Conservation (phyloP, 2,113 vertebrate species). For the Burhinus oedicnemus region DNA sequence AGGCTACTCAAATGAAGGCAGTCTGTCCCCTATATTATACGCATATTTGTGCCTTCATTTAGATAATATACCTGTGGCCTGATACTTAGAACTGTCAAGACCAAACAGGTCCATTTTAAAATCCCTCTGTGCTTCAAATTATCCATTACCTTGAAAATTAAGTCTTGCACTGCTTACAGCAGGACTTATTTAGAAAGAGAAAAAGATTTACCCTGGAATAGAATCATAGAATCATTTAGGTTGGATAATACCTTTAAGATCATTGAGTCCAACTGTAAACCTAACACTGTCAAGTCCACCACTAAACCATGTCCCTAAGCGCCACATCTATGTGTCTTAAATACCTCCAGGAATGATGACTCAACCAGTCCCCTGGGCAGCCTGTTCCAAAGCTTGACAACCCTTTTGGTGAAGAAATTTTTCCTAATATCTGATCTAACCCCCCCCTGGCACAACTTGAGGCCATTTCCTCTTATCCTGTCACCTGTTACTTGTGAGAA, state of each 20-base stretch:
- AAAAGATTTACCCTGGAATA: background rate
- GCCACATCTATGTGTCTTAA: fast-evolving
- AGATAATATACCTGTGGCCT: background rate
- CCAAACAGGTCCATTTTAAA: background rate
- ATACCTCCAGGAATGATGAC: background rate
- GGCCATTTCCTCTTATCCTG: background rate
- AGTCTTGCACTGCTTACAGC: background rate
- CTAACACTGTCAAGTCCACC: background rate
- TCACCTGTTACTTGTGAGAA: background rate
- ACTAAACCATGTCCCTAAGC: background rate
- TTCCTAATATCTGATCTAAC: background rate
- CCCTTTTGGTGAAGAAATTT: background rate
- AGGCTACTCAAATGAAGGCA: background rate
- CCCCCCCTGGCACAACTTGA: background rate
- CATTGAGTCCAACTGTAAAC: background rate
- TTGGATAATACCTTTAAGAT: background rate
- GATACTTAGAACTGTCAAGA: conserved; percentile 6
- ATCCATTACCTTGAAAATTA: conserved; percentile 18
- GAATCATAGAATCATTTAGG: background rate
- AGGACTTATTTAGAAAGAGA: background rate
- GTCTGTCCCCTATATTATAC: background rate
- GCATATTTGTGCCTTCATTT: background rate
- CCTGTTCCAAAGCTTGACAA: background rate
- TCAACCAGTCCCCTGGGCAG: background rate
- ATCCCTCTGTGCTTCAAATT: background rate